Evolutionary conservation across 2,113 vertebrate genomes (phyloP).

Genomic region (Pedionomus torquatus): DNA sequence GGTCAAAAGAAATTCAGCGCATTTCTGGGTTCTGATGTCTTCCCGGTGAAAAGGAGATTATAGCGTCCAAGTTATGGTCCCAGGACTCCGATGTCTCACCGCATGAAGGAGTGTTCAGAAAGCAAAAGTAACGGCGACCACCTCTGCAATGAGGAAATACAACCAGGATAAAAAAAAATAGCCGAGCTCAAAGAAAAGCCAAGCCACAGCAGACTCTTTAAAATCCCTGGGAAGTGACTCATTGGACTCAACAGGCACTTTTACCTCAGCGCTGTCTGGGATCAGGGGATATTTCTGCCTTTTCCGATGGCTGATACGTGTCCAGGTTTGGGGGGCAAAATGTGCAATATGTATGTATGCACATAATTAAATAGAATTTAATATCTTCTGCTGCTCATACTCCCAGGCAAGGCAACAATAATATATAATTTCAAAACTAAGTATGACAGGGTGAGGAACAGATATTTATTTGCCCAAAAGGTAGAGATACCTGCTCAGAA

Average conservation of each 20-base stretch:
- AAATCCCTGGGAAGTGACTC: not conserved
- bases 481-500: not conserved
- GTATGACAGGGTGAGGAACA: not conserved
- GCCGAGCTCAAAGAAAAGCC: not conserved
- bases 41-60: not conserved
- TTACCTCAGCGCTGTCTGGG: not conserved
- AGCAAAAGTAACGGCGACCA: not conserved
- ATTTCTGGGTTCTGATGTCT: not conserved
- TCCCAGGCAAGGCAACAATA: not conserved
- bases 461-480: not conserved
- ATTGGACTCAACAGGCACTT: not conserved
- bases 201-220: not conserved
- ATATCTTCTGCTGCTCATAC: not conserved
- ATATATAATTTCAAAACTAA: not conserved
- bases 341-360: not conserved
- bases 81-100: not conserved
- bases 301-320: not conserved
- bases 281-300: not conserved
- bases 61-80: not conserved
- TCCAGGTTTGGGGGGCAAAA: not conserved
- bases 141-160: not conserved
- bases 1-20: not conserved
- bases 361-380: constrained; percentile 40
- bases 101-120: not conserved
- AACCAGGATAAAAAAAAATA: not conserved